A percentile compares a stretch with the other conserved stretches of the same genome.
Evolutionary conservation across 2,113 vertebrate species (phyloP).

Genomic region (Grammomys dolichurus): DNA sequence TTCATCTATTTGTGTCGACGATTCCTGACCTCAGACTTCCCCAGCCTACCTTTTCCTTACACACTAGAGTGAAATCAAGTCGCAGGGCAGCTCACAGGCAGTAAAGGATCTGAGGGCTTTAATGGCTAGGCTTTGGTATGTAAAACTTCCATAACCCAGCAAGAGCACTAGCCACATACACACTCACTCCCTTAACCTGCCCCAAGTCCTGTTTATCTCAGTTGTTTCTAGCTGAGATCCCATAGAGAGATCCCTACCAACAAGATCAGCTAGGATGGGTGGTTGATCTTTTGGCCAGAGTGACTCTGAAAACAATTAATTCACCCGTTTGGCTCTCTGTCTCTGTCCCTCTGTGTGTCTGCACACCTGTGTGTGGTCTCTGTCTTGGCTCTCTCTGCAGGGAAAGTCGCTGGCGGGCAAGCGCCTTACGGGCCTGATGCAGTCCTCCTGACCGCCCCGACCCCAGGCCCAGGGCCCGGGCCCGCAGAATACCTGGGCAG

Average conservation of each 20-base stretch:
- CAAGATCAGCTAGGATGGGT: background rate
- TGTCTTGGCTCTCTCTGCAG: slow-evolving; percentile 85
- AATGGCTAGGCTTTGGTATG: slow-evolving; percentile 25
- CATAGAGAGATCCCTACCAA: background rate
- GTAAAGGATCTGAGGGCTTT: background rate
- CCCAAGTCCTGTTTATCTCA: background rate
- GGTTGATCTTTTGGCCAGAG: background rate
- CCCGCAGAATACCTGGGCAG: slow-evolving; percentile 45
- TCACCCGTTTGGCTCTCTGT: slow-evolving; percentile 75
- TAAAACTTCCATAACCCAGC: background rate
- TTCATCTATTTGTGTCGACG: background rate
- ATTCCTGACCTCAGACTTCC: background rate
- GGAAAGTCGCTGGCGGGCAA: slow-evolving; percentile 97
- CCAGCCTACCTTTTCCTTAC: background rate
- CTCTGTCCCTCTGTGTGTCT: slow-evolving; percentile 72
- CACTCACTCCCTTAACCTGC: background rate
- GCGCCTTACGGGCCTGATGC: slow-evolving; percentile 97
- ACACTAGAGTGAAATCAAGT: slow-evolving; percentile 10
- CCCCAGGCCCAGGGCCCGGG: slow-evolving; percentile 28
- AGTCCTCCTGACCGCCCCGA: slow-evolving; percentile 93
- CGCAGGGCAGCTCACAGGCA: background rate
- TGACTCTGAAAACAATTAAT: slow-evolving; percentile 45
- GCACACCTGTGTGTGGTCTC: slow-evolving; percentile 56
- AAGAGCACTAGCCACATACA: background rate
- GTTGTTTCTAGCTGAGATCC: background rate